A percentile compares a stretch with the other conserved stretches of the same genome.
phyloP scores from a whole-genome alignment of 2,888 invertebrate species.

The Taenaris catops region DNA sequence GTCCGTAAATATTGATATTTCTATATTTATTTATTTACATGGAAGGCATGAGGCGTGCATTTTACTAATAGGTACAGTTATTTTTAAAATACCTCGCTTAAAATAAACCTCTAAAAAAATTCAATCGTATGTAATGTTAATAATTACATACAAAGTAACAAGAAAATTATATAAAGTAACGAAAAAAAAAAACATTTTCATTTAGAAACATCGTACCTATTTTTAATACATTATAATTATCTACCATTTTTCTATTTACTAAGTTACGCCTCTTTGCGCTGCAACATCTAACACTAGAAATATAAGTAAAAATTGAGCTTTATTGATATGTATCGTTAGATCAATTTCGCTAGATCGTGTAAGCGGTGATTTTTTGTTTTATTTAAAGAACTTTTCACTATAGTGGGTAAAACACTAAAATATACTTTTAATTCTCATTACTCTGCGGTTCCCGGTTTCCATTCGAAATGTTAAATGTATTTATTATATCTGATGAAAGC shows the following conservation, averaged over 20 bases:
- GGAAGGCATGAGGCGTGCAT: constrained; percentile 67
- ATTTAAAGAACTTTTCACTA: no score
- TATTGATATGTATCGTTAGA: constrained; percentile 72
- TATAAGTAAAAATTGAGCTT: constrained; percentile 79
- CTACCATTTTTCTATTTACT: constrained; percentile 35
- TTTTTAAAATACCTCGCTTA: constrained; percentile 24
- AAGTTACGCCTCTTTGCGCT: constrained; percentile 54
- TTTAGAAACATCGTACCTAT: constrained; percentile 40
- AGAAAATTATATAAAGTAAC: constrained; percentile 29
- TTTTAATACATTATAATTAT: constrained; percentile 25
- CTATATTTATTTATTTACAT: constrained; percentile 58
- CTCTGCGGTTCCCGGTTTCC: no score
- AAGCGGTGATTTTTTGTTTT: constrained; percentile 1
- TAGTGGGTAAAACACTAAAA: no score
- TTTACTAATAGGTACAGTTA: constrained; percentile 31
- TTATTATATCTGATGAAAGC: no score
- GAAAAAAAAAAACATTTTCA: constrained; percentile 34
- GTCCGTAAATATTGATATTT: constrained; percentile 20
- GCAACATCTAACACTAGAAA: constrained; percentile 70
- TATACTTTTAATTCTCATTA: no score
- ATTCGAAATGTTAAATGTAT: no score
- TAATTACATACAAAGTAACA: constrained; percentile 22
- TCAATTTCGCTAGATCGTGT: constrained; percentile 36
- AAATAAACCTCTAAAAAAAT: no score
- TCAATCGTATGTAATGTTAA: constrained; percentile 15